Evolutionary conservation across 2,113 vertebrate genomes (phyloP), one percentile per base, ranked within the genome.

Genomic region (Sinosuthora webbiana): DNA sequence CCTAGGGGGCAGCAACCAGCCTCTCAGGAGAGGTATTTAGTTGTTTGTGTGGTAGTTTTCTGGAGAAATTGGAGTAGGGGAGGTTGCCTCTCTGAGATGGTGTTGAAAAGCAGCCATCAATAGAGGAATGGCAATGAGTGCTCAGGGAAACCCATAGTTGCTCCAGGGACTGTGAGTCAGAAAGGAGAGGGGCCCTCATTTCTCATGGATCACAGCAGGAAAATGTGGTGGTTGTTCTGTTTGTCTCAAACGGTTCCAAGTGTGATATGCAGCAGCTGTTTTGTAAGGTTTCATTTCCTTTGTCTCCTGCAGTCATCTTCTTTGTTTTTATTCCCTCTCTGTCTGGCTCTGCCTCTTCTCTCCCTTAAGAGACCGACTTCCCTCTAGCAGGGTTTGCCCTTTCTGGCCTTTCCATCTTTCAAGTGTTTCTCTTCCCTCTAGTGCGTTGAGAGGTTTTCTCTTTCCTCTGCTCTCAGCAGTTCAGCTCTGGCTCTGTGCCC

Each of bases 81-180:
- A 53, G 33, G 23, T 73, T 81, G 77, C 20, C n/a, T 83, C 73
- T 86, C 47, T 0, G 6, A 92, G 93, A 81, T 53, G 53, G 86
- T 44, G 90, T 75, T 56, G 76, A 85, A 88, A 95, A 80, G 63
- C 59, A 89, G 49, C 44, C 37, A 37, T 88, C 71, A 65, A n/a
- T 11, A 83, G 67, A 57, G 37, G 31, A 86, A n/a, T 76, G 59
- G 83, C 45, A 90, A 49, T 64, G 63, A 60, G n/a, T 3, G 2
- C 63, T 83, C 3, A 39, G 80, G 73, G 89, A 83, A 95, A 57
- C 37, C 91, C 91, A 73, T n/a, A 89, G 59, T 45, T 71, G 71
- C 91, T 89, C 55, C 76, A 74, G 81, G 77, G 87, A 33, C n/a
- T 33, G 13, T 86, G 83, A 95, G 83, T 95, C 94, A 96, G 56